These are phyloP conservation scores for Hylaea fasciaria DNA, from an alignment of 2,888 invertebrate genomes.

Conservation along the genomic window DNA sequence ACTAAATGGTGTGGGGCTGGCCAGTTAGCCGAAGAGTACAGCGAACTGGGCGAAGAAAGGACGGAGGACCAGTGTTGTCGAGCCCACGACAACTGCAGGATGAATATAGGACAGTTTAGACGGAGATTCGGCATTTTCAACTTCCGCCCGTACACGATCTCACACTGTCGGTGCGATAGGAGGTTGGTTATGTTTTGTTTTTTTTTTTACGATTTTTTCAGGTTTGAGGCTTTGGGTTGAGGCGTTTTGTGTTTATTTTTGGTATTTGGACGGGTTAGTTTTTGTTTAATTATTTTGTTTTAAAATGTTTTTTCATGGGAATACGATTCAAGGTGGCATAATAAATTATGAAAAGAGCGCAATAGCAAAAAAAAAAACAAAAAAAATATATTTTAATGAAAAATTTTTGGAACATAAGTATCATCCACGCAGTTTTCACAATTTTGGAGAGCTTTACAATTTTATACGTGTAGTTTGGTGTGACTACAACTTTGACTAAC, in stretches of 20 bases:
- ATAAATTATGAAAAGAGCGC: no score
- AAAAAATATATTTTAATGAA: no score
- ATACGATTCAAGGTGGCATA: no score
- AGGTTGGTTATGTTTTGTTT: conserved; percentile 84
- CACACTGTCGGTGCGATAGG: conserved; percentile 91
- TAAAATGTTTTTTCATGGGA: no score
- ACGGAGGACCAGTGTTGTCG: conserved; percentile 89
- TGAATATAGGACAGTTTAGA: conserved; percentile 86
- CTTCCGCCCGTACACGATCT: conserved; percentile 88
- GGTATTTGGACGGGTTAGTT: neutral
- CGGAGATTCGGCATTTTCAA: conserved; percentile 87
- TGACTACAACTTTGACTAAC: no score
- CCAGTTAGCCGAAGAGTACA: conserved; percentile 84
- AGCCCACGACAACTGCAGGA: conserved; percentile 89
- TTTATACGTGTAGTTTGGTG: no score
- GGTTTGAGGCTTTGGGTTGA: conserved; percentile 3
- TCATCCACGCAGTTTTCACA: no score
- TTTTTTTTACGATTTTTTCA: conserved; percentile 28
- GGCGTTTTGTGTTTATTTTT: conserved; percentile 28
- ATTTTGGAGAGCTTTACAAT: no score
- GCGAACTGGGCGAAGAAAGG: conserved; percentile 83
- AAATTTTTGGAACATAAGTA: no score
- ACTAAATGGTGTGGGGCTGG: conserved; percentile 91
- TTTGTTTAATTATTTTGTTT: neutral
- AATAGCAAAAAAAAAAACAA: no score